These are phyloP conservation scores for Hipposideros larvatus DNA, from an alignment of 2,797 vertebrate genomes.

Conservation along the genomic window DNA sequence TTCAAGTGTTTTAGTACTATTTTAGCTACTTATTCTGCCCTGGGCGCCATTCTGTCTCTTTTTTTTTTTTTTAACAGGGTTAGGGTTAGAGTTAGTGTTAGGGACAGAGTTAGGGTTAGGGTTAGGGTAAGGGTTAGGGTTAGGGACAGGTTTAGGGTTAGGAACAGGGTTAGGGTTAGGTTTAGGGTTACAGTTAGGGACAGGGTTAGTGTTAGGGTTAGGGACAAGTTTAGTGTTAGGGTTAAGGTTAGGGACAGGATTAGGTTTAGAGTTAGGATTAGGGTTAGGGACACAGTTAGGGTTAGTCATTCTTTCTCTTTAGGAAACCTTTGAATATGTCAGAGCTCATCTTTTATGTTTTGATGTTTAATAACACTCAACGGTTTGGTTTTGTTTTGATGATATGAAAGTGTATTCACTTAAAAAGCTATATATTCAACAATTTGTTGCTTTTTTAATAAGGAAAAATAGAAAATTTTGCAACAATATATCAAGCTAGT, in stretches of 20 bases:
- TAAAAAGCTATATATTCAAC: background rate
- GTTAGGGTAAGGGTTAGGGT: no score
- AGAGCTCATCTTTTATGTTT: background rate
- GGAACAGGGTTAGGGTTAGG: no score
- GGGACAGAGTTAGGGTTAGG: no score
- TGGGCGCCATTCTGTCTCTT: background rate
- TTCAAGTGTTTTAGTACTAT: background rate
- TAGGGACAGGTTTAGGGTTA: no score
- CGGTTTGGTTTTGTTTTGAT: background rate
- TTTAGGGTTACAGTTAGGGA: no score
- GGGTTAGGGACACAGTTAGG: no score
- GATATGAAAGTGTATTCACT: background rate
- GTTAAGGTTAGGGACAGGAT: no score
- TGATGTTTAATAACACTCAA: slow-evolving; percentile 24
- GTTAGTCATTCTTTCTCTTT: background rate
- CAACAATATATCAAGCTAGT: background rate
- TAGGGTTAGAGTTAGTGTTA: no score
- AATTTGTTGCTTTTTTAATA: background rate
- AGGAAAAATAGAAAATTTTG: background rate
- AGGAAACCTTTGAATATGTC: background rate
- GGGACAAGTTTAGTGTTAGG: no score
- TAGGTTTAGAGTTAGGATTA: no score
- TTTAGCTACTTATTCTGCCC: background rate
- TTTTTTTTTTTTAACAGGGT: no score
- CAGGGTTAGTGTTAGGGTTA: no score